Evolutionary conservation across 2,888 invertebrate genomes (phyloP), one percentile per base, ranked within the genome.

Genomic region (Perithous albicinctus): DNA sequence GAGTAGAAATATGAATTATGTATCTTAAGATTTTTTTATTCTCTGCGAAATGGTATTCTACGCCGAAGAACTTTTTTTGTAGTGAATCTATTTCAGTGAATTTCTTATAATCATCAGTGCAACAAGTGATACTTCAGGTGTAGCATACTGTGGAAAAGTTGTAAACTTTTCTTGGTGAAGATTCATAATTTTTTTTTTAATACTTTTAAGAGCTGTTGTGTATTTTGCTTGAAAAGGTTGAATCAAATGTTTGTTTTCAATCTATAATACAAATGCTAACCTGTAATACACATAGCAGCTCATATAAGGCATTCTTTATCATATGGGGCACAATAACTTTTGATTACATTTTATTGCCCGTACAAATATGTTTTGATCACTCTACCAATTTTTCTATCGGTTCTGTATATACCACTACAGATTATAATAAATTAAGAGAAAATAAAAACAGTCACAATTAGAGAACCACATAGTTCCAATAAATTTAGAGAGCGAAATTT

Each of bases 61-160:
- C 5, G 0, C 12, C 0, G 7, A 5, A 29, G 5, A 29, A 20
- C 35, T 4, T 2, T 15, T 51, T 26, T 69, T 54, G n/a, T 35
- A 20, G 7, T 26, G 51, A 26, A 38, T 23, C 5, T 15, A 38
- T 41, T 54, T 69, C 20, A 54, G 23, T 41, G 23, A 4, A 38
- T 41, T 26, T 69, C 29, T 20, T 8, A 10, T 18, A n/a, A 54
- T 23, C 18, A 54, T 18, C n/a, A n/a, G n/a, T 20, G 67, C 67
- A 67, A 67, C 67, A 67, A 54, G 54, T 69, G 54, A 69, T 54
- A 23, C 38, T 23, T 38, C 23, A 35, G 15, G 10, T 29, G 29
- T n/a, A 15, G 15, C 54, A 41, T 3, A 38, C 23, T 51, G 38
- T 12, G n/a, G 51, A 35, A 51, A 1, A 38, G 38, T 54, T 38